These are phyloP conservation scores for Microcebus tavaratra DNA, from an alignment of 2,113 vertebrate species.

Conservation along the genomic window DNA sequence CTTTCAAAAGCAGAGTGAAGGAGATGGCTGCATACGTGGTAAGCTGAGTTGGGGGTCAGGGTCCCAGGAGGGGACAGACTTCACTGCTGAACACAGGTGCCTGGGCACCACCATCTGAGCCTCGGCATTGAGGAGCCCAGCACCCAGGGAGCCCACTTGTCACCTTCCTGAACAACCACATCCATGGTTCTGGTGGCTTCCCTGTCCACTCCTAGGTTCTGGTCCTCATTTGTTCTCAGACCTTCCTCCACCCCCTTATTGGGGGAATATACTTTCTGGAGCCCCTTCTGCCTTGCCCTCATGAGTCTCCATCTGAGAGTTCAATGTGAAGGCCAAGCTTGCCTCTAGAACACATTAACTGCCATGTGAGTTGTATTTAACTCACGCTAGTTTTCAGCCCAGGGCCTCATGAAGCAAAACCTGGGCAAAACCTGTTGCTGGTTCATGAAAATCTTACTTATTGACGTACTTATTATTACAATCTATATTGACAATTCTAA, in stretches of 20 bases:
- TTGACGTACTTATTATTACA: too few relatives aligned
- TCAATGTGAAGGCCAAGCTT: neutral
- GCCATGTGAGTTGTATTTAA: too few relatives aligned
- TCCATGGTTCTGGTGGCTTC: neutral
- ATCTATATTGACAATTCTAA: too few relatives aligned
- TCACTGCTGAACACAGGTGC: neutral
- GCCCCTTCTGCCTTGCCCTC: neutral
- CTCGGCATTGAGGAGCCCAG: neutral
- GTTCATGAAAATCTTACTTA: too few relatives aligned
- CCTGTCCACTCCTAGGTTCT: neutral
- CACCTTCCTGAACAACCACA: neutral
- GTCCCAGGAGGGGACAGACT: too few relatives aligned
- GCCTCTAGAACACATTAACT: neutral
- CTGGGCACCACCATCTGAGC: accelerated
- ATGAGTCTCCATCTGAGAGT: neutral
- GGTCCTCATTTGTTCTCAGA: neutral
- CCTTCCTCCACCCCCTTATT: neutral
- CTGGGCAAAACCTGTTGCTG: too few relatives aligned
- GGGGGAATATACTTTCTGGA: neutral
- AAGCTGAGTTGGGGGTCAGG: neutral
- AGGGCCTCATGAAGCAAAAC: too few relatives aligned
- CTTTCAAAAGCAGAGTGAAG: neutral
- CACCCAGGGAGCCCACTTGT: too few relatives aligned
- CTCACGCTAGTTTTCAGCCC: too few relatives aligned
- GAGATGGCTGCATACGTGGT: neutral